Evolutionary conservation across 2,888 invertebrate genomes (phyloP), one percentile per base, ranked within the genome.

Genomic region (Drosophila algonquin): DNA sequence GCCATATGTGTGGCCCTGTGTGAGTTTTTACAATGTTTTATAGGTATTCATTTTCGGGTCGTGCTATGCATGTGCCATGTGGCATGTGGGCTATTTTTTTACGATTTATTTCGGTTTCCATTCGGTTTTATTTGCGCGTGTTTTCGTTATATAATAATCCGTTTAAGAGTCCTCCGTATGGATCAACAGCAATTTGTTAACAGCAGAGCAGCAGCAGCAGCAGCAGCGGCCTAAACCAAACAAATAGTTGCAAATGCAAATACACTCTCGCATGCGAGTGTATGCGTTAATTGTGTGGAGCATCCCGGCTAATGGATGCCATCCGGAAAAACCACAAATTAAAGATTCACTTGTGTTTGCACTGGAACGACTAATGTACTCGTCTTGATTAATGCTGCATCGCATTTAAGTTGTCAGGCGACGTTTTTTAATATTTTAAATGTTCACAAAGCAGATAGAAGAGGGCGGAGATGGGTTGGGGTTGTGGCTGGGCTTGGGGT

Each of bases 351-450:
- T 65, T 71, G 45, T 45, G 44, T 10, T 14, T 5, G 40, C 40
- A 6, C 14, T 40, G 14, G 32, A 24, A 46, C 32, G 35, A 74
- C 52, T 58, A 65, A 63, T 63, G 74, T 50, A 65, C 72, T 70
- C 32, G 54, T 18, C 44, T 74, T 74, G 65, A 74, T 71, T 71
- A 75, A 75, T 67, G 50, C 46, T 24, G 46, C 44, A 58, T 30
- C 21, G 46, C 30, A 59, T 79, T 75, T 64, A 58, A 57, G 60
- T 67, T 84, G 67, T 60, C 85, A 58, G 57, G 64, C 75, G 63
- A 53, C 56, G 62, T 69, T 77, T 77, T 86, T 80, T 80, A 82
- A 86, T 80, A 77, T 86, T 64, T 80, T 80, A 83, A 80, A 71
- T 74, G 77, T 53, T 68, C 74, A 79, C 73, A 80, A 67, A 63